These are phyloP conservation scores for Manis pentadactyla DNA, from an alignment of 2,797 vertebrate genomes.

Conservation along the genomic window DNA sequence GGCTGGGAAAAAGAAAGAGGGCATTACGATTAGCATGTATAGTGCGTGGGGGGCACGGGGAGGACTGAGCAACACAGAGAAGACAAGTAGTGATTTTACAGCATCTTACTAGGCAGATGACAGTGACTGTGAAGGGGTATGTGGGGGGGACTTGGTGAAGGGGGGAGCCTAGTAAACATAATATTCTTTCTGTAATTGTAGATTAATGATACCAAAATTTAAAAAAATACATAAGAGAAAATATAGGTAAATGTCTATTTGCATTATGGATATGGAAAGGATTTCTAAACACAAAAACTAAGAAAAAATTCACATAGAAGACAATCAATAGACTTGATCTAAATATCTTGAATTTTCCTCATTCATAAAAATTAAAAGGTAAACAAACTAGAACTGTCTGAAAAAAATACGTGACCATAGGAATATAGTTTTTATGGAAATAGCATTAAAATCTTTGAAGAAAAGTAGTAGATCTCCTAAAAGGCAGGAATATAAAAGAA, in stretches of 20 bases:
- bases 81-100: too few species aligned
- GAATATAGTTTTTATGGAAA: background rate
- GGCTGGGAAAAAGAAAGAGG: too few species aligned
- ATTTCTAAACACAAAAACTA: background rate
- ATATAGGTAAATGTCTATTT: background rate
- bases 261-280: background rate
- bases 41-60: too few species aligned
- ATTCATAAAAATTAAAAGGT: background rate
- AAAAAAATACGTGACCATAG: background rate
- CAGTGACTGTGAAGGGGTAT: too few species aligned
- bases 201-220: too few species aligned
- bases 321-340: background rate
- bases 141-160: too few species aligned
- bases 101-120: too few species aligned
- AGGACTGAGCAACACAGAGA: too few species aligned
- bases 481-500: background rate
- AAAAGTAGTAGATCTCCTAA: background rate
- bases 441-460: background rate
- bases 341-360: background rate
- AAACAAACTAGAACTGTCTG: background rate
- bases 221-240: background rate
- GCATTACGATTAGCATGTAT: too few species aligned
- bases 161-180: too few species aligned
- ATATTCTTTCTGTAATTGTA: too few species aligned
- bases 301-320: conserved; percentile 3